Conservation (phyloP, 2,888 invertebrate genomes). For the Hydraecia micacea region DNA sequence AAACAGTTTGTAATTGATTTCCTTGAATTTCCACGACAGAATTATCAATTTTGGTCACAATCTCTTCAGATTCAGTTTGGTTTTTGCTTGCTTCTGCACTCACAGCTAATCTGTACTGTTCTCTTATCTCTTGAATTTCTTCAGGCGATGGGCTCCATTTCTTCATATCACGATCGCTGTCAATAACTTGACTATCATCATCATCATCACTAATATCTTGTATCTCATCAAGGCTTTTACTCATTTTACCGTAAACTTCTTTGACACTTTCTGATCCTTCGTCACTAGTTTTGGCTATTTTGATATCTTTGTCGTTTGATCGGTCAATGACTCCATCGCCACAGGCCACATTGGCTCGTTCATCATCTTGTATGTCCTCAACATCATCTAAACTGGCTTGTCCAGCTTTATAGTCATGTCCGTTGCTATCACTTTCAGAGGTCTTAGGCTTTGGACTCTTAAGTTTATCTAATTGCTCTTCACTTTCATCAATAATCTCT, state of each 20-base stretch:
- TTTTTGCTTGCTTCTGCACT: slow-evolving; percentile 67
- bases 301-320: slow-evolving; percentile 19
- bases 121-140: slow-evolving; percentile 41
- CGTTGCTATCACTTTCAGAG: slow-evolving; percentile 49
- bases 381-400: slow-evolving; percentile 87
- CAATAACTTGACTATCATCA: slow-evolving; percentile 52
- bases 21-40: slow-evolving; percentile 17
- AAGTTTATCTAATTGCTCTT: slow-evolving; percentile 78
- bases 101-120: slow-evolving; percentile 40
- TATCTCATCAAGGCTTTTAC: slow-evolving; percentile 57
- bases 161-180: slow-evolving; percentile 52
- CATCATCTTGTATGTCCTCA: slow-evolving; percentile 84
- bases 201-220: slow-evolving; percentile 65
- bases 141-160: slow-evolving; percentile 50
- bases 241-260: slow-evolving; percentile 28
- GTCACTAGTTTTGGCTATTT: slow-evolving; percentile 11
- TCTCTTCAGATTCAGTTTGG: slow-evolving; percentile 65
- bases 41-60: slow-evolving; percentile 63
- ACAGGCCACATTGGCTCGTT: slow-evolving; percentile 44
- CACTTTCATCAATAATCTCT: slow-evolving; percentile 87
- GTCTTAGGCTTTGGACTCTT: slow-evolving; percentile 59
- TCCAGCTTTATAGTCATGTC: slow-evolving; percentile 71
- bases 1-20: not conserved
- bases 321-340: slow-evolving; percentile 37
- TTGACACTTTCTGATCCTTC: slow-evolving; percentile 26